Evolutionary conservation across 2,797 vertebrate species (phyloP).

Genomic region (Arrhamphus sclerolepis): DNA sequence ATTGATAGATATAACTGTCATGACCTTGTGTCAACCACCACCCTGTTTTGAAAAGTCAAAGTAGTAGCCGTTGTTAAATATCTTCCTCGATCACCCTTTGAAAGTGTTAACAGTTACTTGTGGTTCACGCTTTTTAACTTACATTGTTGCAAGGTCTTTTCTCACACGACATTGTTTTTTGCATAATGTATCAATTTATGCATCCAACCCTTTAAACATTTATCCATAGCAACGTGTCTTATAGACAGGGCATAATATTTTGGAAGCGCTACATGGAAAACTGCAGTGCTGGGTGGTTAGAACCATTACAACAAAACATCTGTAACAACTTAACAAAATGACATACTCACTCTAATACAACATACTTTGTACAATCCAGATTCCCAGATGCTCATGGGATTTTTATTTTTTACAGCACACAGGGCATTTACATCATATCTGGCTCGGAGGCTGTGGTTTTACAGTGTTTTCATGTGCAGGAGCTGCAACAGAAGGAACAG

Average conservation of each 20-base stretch:
- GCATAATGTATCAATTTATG: too few species aligned
- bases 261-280: not conserved
- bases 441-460: not conserved
- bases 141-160: too few species aligned
- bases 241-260: not conserved
- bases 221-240: not conserved
- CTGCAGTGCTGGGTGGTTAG: not conserved
- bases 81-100: too few species aligned
- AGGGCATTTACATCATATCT: not conserved
- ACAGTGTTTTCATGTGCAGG: conserved; percentile 65
- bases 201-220: not conserved
- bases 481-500: conserved; percentile 80
- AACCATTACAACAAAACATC: conserved; percentile 16
- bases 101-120: too few species aligned
- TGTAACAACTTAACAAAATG: conserved; percentile 11
- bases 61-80: too few species aligned
- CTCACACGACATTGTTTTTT: too few species aligned
- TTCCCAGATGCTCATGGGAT: not conserved
- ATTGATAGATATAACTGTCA: too few species aligned
- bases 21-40: too few species aligned
- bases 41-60: too few species aligned
- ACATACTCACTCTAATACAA: conserved; percentile 19
- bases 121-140: too few species aligned
- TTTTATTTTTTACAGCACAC: not conserved
- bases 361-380: not conserved